These are phyloP conservation scores for Amia ocellicauda DNA, from an alignment of 2,113 vertebrate species.

Conservation along the genomic window DNA sequence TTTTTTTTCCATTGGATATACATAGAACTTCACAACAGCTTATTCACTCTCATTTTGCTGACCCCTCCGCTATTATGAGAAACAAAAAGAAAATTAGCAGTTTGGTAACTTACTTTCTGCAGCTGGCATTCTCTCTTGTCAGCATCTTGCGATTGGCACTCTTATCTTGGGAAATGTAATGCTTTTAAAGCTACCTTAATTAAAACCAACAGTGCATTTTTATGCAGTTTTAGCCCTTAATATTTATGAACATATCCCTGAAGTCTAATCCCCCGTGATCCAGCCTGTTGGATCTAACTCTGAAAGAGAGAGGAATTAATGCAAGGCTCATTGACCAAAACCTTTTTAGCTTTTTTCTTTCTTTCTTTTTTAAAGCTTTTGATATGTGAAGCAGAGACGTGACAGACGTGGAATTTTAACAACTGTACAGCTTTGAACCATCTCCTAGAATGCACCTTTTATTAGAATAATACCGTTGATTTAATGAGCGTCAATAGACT, in stretches of 20 bases:
- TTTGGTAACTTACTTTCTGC: conserved; percentile 76
- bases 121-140: conserved; percentile 80
- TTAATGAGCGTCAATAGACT: no score
- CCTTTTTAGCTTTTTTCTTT: conserved; percentile 24
- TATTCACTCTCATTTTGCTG: conserved; percentile 72
- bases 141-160: conserved; percentile 69
- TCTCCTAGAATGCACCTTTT: no score
- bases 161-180: conserved; percentile 46
- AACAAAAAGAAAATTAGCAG: conserved; percentile 46
- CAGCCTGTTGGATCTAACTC: conserved; percentile 30
- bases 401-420: neutral
- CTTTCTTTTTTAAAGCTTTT: conserved; percentile 16
- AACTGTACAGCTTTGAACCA: no score
- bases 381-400: conserved; percentile 6
- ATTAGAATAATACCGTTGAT: no score
- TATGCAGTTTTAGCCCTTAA: conserved; percentile 36
- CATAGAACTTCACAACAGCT: conserved; percentile 49
- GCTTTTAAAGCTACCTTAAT: conserved; percentile 57
- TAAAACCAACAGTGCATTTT: conserved; percentile 47
- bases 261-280: conserved; percentile 30
- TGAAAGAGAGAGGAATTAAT: conserved; percentile 32
- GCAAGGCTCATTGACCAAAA: conserved; percentile 37
- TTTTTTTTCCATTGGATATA: neutral
- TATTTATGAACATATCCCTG: conserved; percentile 36
- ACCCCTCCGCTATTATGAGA: conserved; percentile 67